Base-by-base conservation (phyloP, 1,140 invertebrate genomes). In the Heliconius melpomene region DNA sequence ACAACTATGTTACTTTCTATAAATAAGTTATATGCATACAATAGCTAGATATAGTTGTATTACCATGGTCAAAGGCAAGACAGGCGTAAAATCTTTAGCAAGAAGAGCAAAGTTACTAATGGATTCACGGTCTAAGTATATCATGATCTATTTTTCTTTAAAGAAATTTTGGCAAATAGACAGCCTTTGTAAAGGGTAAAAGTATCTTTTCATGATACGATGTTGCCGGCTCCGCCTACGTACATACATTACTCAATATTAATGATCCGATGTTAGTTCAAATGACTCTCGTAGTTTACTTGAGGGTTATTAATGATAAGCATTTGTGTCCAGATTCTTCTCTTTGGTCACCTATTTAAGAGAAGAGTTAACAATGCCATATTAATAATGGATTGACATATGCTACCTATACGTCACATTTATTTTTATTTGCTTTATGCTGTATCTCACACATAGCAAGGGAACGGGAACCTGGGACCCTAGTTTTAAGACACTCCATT, bases 261-360 rank as follows among this genome's bases (percentile, higher is more conserved):
- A 94, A 94, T 94, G 91, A 93, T 93, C 89, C 88, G 92, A 93
- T 92, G 89, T 92, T 92, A 93, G 89, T 90, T 91, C 90, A 88
- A 90, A 89, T 87, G 89, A 92, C 86, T 91, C 86, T 87, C 84
- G 81, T 88, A 91, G 90, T 88, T 85, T 84, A 83, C 87, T 86
- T 87, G 93, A 93, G 91, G 85, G 84, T 84, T 90, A 93, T 93
- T 91, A 93, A 94, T 94, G 93, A 86, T 83, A 72, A 71, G 79
- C 70, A 89, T 89, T 91, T 90, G 86, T 90, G 90, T 85, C 88
- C 90, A 87, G 83, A 82, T 88, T 87, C 83, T 84, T 88, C 83
- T 84, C 82, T 87, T 85, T 86, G 86, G 80, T 84, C 85, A 87
- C 79, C 84, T 85, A 85, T 82, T 83, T 79, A 79, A 83, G 26